A percentile compares a stretch with the other conserved stretches of the same genome.
These are phyloP conservation scores for Alouatta palliata DNA, from an alignment of 2,113 vertebrate genomes.

Conservation along the genomic window DNA sequence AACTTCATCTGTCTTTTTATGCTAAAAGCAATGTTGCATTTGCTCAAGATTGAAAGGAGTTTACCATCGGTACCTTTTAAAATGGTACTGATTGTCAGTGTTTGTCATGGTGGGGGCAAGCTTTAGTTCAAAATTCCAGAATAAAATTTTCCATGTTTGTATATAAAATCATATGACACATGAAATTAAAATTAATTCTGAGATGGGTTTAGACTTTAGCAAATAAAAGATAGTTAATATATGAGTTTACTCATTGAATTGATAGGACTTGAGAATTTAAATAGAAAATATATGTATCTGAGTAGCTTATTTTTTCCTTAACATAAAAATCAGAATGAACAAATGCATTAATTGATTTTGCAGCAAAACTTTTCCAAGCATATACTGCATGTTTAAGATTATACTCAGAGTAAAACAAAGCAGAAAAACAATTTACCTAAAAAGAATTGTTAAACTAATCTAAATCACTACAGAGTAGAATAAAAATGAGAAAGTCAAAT, in stretches of 20 bases:
- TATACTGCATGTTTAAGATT: not conserved
- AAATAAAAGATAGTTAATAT: not conserved
- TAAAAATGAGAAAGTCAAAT: not conserved
- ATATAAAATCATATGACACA: not conserved
- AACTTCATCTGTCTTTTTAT: not conserved
- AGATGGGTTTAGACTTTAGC: constrained; percentile 20
- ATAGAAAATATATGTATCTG: not conserved
- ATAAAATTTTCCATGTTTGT: not conserved
- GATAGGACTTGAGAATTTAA: not conserved
- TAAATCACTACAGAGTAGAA: not conserved
- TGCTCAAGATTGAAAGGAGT: constrained; percentile 18
- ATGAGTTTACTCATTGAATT: not conserved
- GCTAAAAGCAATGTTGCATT: not conserved
- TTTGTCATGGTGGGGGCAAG: not conserved
- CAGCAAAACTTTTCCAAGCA: not conserved
- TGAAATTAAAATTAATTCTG: not conserved
- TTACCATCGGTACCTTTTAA: not conserved
- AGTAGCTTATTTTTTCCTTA: not conserved
- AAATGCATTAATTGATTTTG: not conserved
- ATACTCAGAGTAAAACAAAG: constrained; percentile 3
- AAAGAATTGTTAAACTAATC: not conserved
- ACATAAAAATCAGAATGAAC: not conserved
- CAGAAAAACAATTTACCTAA: not conserved
- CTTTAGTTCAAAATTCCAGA: constrained; percentile 37
- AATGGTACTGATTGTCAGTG: not conserved